Evolutionary conservation across 2,113 vertebrate species (phyloP).

Genomic region (Paradoxurus hermaphroditus): DNA sequence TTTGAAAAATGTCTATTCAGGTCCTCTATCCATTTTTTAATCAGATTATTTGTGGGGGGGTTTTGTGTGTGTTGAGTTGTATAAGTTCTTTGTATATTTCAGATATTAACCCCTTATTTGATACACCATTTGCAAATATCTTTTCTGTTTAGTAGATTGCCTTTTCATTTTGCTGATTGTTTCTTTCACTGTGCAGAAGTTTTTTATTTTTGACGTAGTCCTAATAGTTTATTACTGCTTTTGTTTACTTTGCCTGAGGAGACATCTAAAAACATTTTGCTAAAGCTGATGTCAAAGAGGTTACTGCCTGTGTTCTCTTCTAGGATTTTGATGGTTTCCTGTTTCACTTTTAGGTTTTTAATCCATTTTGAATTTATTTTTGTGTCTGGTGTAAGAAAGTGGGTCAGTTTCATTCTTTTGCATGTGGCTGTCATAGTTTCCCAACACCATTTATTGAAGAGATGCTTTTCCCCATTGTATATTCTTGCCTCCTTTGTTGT

Average conservation of each 20-base stretch:
- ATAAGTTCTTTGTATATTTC: not conserved
- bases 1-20: not conserved
- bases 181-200: not conserved
- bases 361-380: not conserved
- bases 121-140: not conserved
- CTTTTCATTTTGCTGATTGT: not conserved
- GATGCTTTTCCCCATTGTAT: not conserved
- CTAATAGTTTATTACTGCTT: not conserved
- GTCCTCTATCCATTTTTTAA: too few relatives aligned
- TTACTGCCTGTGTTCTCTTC: not conserved
- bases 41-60: too few relatives aligned
- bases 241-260: not conserved
- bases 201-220: not conserved
- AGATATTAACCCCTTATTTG: not conserved
- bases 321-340: not conserved
- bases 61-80: not conserved
- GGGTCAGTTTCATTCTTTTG: not conserved
- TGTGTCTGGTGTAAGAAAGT: not conserved
- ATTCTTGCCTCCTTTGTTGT: not conserved
- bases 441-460: not conserved
- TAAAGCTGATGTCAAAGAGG: not conserved
- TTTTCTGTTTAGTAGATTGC: not conserved
- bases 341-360: not conserved
- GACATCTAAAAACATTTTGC: not conserved
- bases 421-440: not conserved